Evolutionary conservation across 2,797 vertebrate species (phyloP), one percentile per base, ranked within the genome.

Genomic region (Clarias pachynema): DNA sequence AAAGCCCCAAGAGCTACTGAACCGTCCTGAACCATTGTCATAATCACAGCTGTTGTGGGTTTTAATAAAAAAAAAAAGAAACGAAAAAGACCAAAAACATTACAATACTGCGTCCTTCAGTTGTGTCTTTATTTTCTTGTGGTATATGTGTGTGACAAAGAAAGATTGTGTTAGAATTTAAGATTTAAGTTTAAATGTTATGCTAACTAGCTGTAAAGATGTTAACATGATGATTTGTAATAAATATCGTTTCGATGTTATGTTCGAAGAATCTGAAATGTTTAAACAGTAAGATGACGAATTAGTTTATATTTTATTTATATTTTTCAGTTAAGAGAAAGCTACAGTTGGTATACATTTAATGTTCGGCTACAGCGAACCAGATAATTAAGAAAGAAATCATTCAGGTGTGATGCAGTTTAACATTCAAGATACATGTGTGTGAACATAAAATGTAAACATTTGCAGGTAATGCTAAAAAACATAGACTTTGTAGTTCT

Each of bases 1-100:
- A 99, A 94, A 96, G 91, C 72, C 93, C 96, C 81, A 97, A 95
- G 94, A 98, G 95, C 93, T 99, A 99, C 92, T 99, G 96, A 97
- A 78, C 68, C 65, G 24, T 86, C n/a, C 92, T 99, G 96, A 97
- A 78, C 68, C 65, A 26, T 86, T 29, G 77, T 66, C 82, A 85
- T 85, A 56, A 88, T 81, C 85, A 57, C 77, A 87, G 87, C 85
- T 81, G 69, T 83, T 84, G 73, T 29, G 83, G 85, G 79, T 92
- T 90, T 91, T 91, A 90, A 92, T 91, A 89, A n/a, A 56, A 37
- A 34, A 0, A 12, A 74, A 75, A 57, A 66, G n/a, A n/a, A n/a
- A n/a, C n/a, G n/a, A 73, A 74, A 60, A 79, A 68, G 31, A 14
- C 29, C 3, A 72, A 82, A 79, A 62, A 69, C 15, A 73, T 73